phyloP scores from a whole-genome alignment of 1,140 invertebrate species.

The Euschistus heros region DNA sequence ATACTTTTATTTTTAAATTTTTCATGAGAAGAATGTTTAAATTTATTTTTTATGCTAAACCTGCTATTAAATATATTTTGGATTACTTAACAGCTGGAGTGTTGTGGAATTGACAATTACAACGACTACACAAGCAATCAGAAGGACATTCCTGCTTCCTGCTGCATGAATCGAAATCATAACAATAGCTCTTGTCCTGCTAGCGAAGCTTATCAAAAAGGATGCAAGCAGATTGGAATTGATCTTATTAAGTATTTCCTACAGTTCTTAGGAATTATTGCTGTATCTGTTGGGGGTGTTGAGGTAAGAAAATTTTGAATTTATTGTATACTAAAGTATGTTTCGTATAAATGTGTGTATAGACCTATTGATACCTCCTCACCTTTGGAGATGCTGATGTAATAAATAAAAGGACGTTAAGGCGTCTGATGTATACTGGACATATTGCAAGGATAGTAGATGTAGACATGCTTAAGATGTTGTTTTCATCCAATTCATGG shows the following conservation, averaged over 20 bases:
- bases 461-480: too few species aligned
- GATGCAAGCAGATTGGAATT: background rate
- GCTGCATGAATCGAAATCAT: background rate
- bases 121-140: background rate
- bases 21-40: too few species aligned
- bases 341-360: too few species aligned
- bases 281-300: slow-evolving; percentile 10
- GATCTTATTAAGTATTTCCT: background rate
- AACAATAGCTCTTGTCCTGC: background rate
- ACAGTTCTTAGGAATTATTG: background rate
- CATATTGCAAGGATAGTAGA: too few species aligned
- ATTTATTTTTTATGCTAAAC: too few species aligned
- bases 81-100: slow-evolving; percentile 1
- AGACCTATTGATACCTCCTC: too few species aligned
- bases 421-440: too few species aligned
- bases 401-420: too few species aligned
- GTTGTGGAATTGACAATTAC: slow-evolving; percentile 9
- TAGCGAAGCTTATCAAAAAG: slow-evolving; percentile 1
- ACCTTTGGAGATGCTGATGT: too few species aligned
- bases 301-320: slow-evolving; percentile 1
- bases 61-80: too few species aligned
- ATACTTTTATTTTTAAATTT: too few species aligned
- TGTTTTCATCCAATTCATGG: too few species aligned
- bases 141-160: background rate
- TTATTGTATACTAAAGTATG: background rate